Conservation (phyloP, 2,113 vertebrate species). For the Gymnorhina tibicen region DNA sequence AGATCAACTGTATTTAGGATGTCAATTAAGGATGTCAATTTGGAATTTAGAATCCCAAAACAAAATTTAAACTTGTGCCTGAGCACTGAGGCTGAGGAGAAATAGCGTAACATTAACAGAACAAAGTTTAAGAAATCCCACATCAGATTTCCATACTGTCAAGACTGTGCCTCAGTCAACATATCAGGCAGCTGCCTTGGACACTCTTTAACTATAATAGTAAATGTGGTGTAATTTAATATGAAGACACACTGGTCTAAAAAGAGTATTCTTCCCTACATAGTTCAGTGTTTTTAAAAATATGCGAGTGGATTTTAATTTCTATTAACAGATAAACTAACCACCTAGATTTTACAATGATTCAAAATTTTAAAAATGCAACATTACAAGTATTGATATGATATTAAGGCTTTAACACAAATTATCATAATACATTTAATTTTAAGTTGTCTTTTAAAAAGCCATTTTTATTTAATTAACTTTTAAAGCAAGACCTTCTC, state of each 20-base stretch:
- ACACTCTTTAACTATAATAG: background rate
- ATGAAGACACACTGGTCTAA: background rate
- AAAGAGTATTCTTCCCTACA: background rate
- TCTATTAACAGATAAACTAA: background rate
- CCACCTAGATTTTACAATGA: background rate
- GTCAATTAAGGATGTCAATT: background rate
- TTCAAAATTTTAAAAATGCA: background rate
- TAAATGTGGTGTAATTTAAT: background rate
- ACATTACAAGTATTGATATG: background rate
- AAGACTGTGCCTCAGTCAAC: background rate
- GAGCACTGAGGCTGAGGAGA: background rate
- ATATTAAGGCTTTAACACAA: background rate
- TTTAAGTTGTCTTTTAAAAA: background rate
- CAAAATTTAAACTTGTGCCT: background rate
- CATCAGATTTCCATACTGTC: background rate
- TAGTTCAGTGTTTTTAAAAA: background rate
- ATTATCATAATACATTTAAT: background rate
- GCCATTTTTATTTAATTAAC: background rate
- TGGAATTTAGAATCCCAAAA: background rate
- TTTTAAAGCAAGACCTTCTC: background rate
- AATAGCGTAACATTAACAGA: rapidly evolving
- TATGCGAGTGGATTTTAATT: background rate
- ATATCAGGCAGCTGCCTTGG: background rate
- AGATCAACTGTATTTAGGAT: background rate
- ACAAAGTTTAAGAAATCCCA: background rate